Base-by-base conservation (phyloP, 2,797 vertebrate species). In the Enteromius anoplus region DNA sequence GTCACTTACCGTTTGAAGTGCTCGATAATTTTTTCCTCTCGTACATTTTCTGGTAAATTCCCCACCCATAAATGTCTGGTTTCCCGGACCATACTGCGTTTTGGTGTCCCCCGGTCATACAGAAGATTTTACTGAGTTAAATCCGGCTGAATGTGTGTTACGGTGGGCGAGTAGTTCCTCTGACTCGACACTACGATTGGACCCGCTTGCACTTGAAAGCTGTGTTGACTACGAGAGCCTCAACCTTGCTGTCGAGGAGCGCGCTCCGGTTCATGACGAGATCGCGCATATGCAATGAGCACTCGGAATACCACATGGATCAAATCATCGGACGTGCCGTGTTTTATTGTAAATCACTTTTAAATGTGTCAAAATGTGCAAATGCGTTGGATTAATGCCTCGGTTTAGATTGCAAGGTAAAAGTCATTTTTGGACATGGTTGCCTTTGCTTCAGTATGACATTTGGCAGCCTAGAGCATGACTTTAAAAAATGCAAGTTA, bases 41-140 rank as follows among this genome's bases (percentile, higher is more conserved):
- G 96, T 86, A 99, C 97, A 94, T 97, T 98, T 96, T 98, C 97
- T 94, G 97, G 97, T 94, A 99, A 95, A 96, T 98, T 99, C 95
- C 97, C 97, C 96, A 98, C 97, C 97, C 97, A 99, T 96, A 99
- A 95, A 95, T 99, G 97, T 96, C 98, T 97, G 96, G 97, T 98
- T 97, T 99, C 97, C 95, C 97, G 97, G 92, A 98, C 97, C 97
- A 99, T 99, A 95, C 95, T 99, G 96, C 93, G 95, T 86, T 90
- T 92, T 92, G 90, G 93, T 92, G 92, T 90, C 91, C 89, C 93
- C 92, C 93, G 92, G 88, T 93, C 95, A 95, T 95, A 91, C 94
- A 94, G 94, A 93, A 93, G 70, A 91, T 91, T 93, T 93, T 91
- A 90, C 89, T 86, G 86, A 89, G 86, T 78, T 92, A 87, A 89